Evolutionary conservation across 2,113 vertebrate species (phyloP), one percentile per base, ranked within the genome.

Genomic region (Limanda limanda): DNA sequence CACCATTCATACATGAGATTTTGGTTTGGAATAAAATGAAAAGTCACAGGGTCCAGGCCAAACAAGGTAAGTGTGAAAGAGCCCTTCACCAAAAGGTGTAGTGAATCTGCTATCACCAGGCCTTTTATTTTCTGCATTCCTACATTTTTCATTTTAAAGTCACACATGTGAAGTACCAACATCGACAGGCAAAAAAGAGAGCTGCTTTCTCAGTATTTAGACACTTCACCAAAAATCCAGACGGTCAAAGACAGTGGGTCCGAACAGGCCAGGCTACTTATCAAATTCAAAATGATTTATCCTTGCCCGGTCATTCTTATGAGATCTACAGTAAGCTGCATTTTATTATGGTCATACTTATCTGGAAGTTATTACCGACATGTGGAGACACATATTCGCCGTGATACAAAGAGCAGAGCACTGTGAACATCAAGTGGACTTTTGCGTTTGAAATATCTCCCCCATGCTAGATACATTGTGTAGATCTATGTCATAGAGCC

Each of bases 311-410:
- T 17, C 21, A 8, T 24, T 45, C 20, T 24, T 15, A 3, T 55
- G 0, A 40, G 23, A 65, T 68, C 18, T 45, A 67, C n/a, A 25
- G 40, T 24, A 62, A 2, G 13, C 2, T 45, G 61, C 4, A 48
- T 59, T 63, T 73, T 35, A 69, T 56, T 12, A 27, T 8, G 8
- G 47, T 17, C 61, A n/a, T 25, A 17, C 27, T 65, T 45, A 21
- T 69, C 25, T 75, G 42, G 48, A 63, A 45, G 24, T 31, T 7
- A 27, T 76, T 63, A 11, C 25, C 71, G 64, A 59, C 18, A 17
- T 17, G 23, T 51, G 10, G 25, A 18, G 5, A 48, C 45, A 48
- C 51, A 21, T 54, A 54, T 8, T 48, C 17, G 15, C 51, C 10
- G 18, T 11, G 51, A 54, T 54, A 54, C 51, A 54, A 54, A 54